Base-by-base conservation (phyloP, 2,797 vertebrate species). In the Pyrocephalus nanus region DNA sequence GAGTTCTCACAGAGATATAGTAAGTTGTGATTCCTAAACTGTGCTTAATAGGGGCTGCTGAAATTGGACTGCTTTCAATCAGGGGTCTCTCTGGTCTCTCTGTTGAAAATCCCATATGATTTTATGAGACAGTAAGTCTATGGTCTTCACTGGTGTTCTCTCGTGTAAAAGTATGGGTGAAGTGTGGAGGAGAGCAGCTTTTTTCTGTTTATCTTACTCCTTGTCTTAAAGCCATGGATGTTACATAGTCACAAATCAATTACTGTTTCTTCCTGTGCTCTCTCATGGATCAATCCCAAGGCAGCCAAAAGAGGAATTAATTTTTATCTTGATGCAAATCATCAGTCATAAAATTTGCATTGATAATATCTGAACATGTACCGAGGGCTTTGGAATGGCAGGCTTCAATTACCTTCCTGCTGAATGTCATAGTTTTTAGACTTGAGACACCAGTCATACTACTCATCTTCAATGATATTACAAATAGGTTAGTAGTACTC, bases 301-400 rank as follows among this genome's bases (percentile, higher is more conserved):
- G 64, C 27, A 87, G 64, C 38, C 60, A 40, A 92, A 83, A 60
- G 58, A 93, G 62, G 38, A 84, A 88, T 69, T 76, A 45, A 47
- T 85, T 94, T 87, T 87, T 76, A 82, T 69, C 81, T 80, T 47
- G 57, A 95, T 96, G 80, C 53, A 93, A 94, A 91, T 51, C 0
- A 0, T 26, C 74, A 9, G n/a, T 43, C 81, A 25, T 85, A 93
- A 88, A 92, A 93, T 96, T 96, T 96, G 80, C 93, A 64, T 92
- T 36, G 86, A 76, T 90, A 78, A 38, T 57, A 89, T 50, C 69
- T 72, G 78, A 87, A 80, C 40, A 23, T 6, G 18, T 72, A 76
- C 53, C 0, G 0, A 43, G 30, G 67, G 71, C 69, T 91, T 91
- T 93, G 53, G 72, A 83, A 81, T 19, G 34, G 75, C 69, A 92